Conservation (phyloP, 53 echinoderm and acorn worm genomes). For the Apostichopus leukothele region DNA sequence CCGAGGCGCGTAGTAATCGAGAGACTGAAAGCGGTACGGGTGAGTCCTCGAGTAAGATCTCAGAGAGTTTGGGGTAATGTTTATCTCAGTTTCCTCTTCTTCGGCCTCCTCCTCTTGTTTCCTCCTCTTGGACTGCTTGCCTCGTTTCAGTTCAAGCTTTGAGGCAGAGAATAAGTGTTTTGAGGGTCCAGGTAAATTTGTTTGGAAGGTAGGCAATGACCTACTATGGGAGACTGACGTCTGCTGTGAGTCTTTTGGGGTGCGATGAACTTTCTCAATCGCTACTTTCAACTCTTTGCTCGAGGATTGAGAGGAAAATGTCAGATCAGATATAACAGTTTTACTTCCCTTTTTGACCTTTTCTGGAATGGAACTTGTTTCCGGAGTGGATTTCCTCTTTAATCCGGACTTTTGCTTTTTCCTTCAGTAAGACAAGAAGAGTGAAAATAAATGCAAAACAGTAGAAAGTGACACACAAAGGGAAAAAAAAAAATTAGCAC, state of each 20-base stretch:
- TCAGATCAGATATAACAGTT: constrained; percentile 48
- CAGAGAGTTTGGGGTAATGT: constrained; percentile 69
- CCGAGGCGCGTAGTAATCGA: constrained; percentile 89
- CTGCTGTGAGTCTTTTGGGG: constrained; percentile 37
- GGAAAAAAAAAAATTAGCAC: too few species aligned
- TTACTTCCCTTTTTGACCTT: constrained; percentile 41
- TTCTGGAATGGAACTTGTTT: constrained; percentile 43
- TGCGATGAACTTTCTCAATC: constrained; percentile 41
- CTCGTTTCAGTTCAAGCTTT: background rate
- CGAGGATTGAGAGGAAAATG: constrained; percentile 32
- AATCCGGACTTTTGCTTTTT: constrained; percentile 31
- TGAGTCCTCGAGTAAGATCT: constrained; percentile 87
- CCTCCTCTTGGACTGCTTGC: background rate
- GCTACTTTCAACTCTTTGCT: constrained; percentile 40
- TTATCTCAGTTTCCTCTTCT: constrained; percentile 22
- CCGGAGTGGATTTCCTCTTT: constrained; percentile 36
- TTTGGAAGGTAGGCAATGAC: constrained; percentile 9
- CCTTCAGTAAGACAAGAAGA: constrained; percentile 12
- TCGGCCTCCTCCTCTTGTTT: background rate
- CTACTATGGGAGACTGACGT: constrained; percentile 19
- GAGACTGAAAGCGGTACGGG: constrained; percentile 83
- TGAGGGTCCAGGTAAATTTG: constrained; percentile 34
- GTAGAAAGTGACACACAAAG: too few species aligned
- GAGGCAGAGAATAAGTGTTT: constrained; percentile 5
- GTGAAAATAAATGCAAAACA: too few species aligned